Evolutionary conservation across 2,888 invertebrate genomes (phyloP), one percentile per base, ranked within the genome.

Genomic region (Camponotus fellah): DNA sequence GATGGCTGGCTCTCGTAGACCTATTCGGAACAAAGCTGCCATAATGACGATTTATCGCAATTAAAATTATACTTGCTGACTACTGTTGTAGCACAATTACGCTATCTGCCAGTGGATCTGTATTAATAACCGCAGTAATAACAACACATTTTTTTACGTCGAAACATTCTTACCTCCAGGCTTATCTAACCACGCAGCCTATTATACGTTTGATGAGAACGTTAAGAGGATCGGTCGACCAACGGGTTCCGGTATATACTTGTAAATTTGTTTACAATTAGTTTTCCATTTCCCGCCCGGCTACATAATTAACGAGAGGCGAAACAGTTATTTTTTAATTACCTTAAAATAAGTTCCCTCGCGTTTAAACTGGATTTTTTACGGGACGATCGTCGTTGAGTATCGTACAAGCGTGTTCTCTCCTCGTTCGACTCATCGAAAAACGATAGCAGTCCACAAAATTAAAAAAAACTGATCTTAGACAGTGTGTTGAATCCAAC

Each of bases 1-100:
- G 49, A 56, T 53, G 32, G 34, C 17, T 17, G 56, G 6, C 21
- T 71, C 37, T 62, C 46, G 21, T n/a, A 37, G 21, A 21, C 17
- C 0, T n/a, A 53, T 34, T 69, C 53, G 21, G n/a, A 40, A 69
- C 71, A 53, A 68, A 58, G 71, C 17, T 80, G 46, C 71, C 46
- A 12, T 80, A 80, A 80, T 80, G 40, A 58, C 60, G 79, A 32
- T 71, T 71, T 69, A 80, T 40, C 69, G 80, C 83, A 83, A 83
- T 83, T 80, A 83, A 80, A 83, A 83, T 69, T 76, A 62, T 71
- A 49, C 65, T 65, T 34, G 80, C 80, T 80, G 71, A 72, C 74
- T 60, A 81, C 81, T 53, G 66, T 84, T 81, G 84, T 81, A 74
- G 49, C 49, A 66, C 81, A 81, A 84, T 84, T 81, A 74, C 84